Conservation (phyloP, 2,888 invertebrate species). For the Phrixothrix hirtus region DNA sequence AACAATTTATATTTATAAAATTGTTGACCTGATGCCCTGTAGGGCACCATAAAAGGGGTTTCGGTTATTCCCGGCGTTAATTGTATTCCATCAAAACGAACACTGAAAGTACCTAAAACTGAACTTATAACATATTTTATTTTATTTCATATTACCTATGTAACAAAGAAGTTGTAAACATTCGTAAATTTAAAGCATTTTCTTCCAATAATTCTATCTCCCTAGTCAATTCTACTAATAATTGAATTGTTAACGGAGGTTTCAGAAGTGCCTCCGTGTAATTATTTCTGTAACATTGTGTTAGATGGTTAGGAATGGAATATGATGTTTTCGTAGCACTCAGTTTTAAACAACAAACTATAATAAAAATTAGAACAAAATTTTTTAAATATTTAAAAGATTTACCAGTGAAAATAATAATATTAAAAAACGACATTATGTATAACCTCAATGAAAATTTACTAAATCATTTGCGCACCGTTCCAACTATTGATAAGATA, state of each 20-base stretch:
- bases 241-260: slow-evolving; percentile 63
- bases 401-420: too few species aligned
- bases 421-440: too few species aligned
- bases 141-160: too few species aligned
- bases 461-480: too few species aligned
- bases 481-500: too few species aligned
- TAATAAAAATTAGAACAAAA: too few species aligned
- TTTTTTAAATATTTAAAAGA: too few species aligned
- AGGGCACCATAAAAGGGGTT: slow-evolving; percentile 61
- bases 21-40: slow-evolving; percentile 63
- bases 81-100: slow-evolving; percentile 66
- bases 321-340: slow-evolving; percentile 37
- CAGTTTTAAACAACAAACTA: too few species aligned
- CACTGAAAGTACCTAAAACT: too few species aligned
- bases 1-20: slow-evolving; percentile 64
- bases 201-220: slow-evolving; percentile 62
- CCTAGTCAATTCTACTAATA: slow-evolving; percentile 64
- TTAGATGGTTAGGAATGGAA: slow-evolving; percentile 61
- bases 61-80: slow-evolving; percentile 57
- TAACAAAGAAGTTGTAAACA: slow-evolving; percentile 61
- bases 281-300: slow-evolving; percentile 63
- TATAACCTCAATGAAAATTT: too few species aligned
- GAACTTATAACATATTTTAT: too few species aligned
- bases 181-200: slow-evolving; percentile 60
- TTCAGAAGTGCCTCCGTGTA: slow-evolving; percentile 52